Evolutionary conservation across 2,113 vertebrate species (phyloP), one percentile per base, ranked within the genome.

Genomic region (Protobothrops flavoviridis): DNA sequence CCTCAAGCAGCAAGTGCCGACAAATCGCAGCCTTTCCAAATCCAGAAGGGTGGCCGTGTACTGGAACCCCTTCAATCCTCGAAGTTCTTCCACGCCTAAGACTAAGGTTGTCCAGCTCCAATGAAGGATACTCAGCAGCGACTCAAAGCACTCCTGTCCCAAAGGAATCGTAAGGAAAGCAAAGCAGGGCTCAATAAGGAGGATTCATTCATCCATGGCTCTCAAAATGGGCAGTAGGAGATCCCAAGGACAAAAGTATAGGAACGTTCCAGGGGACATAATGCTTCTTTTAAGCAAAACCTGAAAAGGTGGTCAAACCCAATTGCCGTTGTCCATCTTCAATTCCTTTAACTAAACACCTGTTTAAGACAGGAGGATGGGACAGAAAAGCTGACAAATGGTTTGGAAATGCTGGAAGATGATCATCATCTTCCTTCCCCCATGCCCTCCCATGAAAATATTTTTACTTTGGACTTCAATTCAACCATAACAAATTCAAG

Each of bases 21-120:
- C 99, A 86, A 99, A 99, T 91, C 99, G 98, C 43, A 99, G 97
- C 48, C 99, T 98, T 97, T 99, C 99, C 94, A 99, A 98, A 97
- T 99, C 99, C 55, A 99, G 96, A 92, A 99, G 98, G 3, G 99
- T 99, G 95, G 99, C 99, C 2, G 99, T 99, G 95, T 99, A 99
- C 92, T 99, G 99, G 96, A 99, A 99, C 59, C 99, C 99, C 96
- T 99, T 99, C 69, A 99, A 97, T 17, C 99, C 99, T 91, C 99
- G 98, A 93, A 99, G 98, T 94, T 99, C 99, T 97, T 99, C 99
- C 90, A 99, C 99, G 94, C 99, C 99, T 94, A 99, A 96, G 88
- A 99, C 99, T 95, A 99, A 95, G 0, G 99, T 99, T 92, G 99
- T 99, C 99, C 99, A 99, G 92, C 99, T 99, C 99, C 99, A 99